These are phyloP conservation scores for Notothenia rossii DNA, from an alignment of 2,113 vertebrate genomes.

Conservation along the genomic window DNA sequence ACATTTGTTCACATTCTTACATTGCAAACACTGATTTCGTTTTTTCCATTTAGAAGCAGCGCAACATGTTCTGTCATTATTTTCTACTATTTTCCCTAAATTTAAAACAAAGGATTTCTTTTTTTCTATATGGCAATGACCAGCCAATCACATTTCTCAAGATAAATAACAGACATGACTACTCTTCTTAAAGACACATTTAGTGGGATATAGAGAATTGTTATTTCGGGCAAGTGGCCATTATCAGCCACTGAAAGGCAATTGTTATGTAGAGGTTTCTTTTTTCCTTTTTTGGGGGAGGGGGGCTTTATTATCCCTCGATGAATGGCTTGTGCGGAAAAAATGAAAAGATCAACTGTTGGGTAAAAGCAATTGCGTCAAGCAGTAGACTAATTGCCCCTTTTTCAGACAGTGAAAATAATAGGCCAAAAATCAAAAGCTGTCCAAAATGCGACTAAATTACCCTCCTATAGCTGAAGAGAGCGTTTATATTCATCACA, in stretches of 20 bases:
- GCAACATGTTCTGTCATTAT: background rate
- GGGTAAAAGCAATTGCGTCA: slow-evolving; percentile 47
- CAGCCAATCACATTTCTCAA: background rate
- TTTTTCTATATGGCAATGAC: background rate
- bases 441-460: slow-evolving; percentile 48
- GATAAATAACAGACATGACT: background rate
- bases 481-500: slow-evolving; percentile 32
- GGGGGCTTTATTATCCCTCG: background rate
- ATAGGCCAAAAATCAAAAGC: slow-evolving; percentile 30
- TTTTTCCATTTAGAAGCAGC: background rate
- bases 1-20: no score
- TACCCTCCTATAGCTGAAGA: slow-evolving; percentile 26
- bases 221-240: slow-evolving; percentile 11
- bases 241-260: slow-evolving; percentile 20
- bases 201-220: slow-evolving; percentile 1
- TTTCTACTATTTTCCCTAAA: background rate
- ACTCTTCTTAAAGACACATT: slow-evolving; percentile 16
- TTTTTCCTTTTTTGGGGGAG: no score
- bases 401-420: slow-evolving; percentile 48
- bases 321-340: slow-evolving; percentile 7
- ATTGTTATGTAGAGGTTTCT: background rate
- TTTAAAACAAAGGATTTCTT: background rate
- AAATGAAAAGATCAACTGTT: slow-evolving; percentile 36
- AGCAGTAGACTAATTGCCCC: slow-evolving; percentile 42
- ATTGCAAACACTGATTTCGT: background rate